These are phyloP conservation scores for Sigmodon hispidus DNA, from an alignment of 2,113 vertebrate species.

Conservation along the genomic window DNA sequence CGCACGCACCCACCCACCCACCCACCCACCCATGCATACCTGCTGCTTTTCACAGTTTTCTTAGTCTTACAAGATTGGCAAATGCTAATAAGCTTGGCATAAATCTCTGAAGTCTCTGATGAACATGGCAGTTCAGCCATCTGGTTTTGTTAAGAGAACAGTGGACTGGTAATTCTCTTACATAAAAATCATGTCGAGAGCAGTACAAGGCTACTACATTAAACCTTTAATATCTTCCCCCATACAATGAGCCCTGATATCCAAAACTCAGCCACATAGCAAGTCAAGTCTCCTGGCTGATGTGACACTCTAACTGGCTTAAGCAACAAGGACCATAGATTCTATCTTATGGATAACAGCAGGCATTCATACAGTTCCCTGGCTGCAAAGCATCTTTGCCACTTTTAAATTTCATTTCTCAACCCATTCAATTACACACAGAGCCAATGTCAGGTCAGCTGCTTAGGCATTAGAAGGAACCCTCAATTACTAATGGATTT, in stretches of 20 bases:
- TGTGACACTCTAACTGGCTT: no score
- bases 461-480: background rate
- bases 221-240: background rate
- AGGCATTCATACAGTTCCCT: background rate
- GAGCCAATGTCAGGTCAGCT: background rate
- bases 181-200: background rate
- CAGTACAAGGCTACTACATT: background rate
- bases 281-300: background rate
- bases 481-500: background rate
- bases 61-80: slow-evolving; percentile 31
- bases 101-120: slow-evolving; percentile 25
- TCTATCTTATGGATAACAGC: background rate
- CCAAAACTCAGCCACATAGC: background rate
- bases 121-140: slow-evolving; percentile 3
- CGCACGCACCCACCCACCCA: background rate
- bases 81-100: slow-evolving; percentile 32
- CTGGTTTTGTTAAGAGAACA: slow-evolving; percentile 55
- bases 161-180: slow-evolving; percentile 40
- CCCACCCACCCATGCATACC: background rate
- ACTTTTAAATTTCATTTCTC: slow-evolving; percentile 69
- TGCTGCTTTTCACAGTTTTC: slow-evolving; percentile 15
- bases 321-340: background rate
- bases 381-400: slow-evolving; percentile 52
- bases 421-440: background rate
- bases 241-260: background rate